Percentiles rank a stretch among this genome's conserved stretches.
These are phyloP conservation scores for Bombycilla garrulus DNA, from an alignment of 2,113 vertebrate species.

Conservation along the genomic window DNA sequence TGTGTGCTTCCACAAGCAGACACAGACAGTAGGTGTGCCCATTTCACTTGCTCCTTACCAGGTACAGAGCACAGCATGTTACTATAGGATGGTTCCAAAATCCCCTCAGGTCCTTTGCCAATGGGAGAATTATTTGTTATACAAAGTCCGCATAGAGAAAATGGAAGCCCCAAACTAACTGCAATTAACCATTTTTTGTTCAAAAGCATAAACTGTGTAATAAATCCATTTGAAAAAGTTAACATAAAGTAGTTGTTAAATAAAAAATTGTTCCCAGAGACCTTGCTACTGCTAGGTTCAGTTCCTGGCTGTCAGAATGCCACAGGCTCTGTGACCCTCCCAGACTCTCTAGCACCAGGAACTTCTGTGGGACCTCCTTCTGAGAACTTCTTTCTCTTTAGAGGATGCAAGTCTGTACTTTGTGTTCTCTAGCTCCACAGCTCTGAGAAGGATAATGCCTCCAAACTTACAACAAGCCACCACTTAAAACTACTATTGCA, in stretches of 20 bases:
- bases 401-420: background rate
- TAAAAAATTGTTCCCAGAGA: background rate
- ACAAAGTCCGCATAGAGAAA: background rate
- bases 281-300: background rate
- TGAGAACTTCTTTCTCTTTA: background rate
- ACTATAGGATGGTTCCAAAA: background rate
- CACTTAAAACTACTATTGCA: background rate
- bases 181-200: background rate
- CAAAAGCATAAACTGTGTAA: background rate
- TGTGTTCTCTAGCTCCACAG: background rate
- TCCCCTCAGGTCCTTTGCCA: background rate
- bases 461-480: background rate
- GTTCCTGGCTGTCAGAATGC: background rate
- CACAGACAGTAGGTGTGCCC: fast-evolving
- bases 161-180: background rate
- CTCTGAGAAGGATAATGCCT: background rate
- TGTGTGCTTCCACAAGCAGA: background rate
- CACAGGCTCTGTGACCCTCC: background rate
- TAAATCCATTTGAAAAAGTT: background rate
- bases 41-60: background rate
- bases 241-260: background rate
- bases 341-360: background rate
- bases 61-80: background rate
- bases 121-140: background rate
- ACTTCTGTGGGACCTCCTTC: background rate